Evolutionary conservation across 2,888 invertebrate species (phyloP), one percentile per base, ranked within the genome.

Genomic region (Rhodophaea formosa): DNA sequence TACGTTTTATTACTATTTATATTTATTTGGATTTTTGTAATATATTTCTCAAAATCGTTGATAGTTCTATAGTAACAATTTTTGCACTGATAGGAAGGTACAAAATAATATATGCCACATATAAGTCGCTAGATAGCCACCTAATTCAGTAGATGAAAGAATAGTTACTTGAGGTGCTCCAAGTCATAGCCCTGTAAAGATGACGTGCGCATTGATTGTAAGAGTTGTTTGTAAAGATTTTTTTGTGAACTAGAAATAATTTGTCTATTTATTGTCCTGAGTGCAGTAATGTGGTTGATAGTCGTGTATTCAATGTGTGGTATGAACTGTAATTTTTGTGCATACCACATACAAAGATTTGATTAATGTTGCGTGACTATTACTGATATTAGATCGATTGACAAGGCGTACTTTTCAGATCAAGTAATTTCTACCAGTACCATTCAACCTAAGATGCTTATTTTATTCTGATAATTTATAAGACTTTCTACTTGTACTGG

Each of bases 241-340:
- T 59, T 58, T 68, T 67, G 62, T 65, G 64, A 67, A 68, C 60
- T 68, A 71, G 60, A 56, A 64, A 58, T 72, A 63, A 64, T 65
- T 39, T 70, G 69, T 71, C 65, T 71, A 72, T 74, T 71, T 74
- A 74, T 71, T 69, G 58, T 62, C 59, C n/a, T 58, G 69, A 72
- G 64, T 68, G 70, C 59, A 65, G 63, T 65, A 66, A 59, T 71
- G 61, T 70, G 63, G 64, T 63, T 65, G 60, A 67, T 64, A 70
- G 45, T 58, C 58, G 56, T 66, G 63, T 70, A 64, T 62, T 63
- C 59, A 57, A 53, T 64, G 52, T 60, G 52, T 64, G 59, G 54
- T 66, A 61, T n/a, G 12, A 39, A n/a, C 12, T 39, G 8, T 71
- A 60, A 66, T 58, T 67, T 64, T 53, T 62, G 62, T 62, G 60